Conservation (phyloP, 2,888 invertebrate genomes). For the Deilephila porcellus region DNA sequence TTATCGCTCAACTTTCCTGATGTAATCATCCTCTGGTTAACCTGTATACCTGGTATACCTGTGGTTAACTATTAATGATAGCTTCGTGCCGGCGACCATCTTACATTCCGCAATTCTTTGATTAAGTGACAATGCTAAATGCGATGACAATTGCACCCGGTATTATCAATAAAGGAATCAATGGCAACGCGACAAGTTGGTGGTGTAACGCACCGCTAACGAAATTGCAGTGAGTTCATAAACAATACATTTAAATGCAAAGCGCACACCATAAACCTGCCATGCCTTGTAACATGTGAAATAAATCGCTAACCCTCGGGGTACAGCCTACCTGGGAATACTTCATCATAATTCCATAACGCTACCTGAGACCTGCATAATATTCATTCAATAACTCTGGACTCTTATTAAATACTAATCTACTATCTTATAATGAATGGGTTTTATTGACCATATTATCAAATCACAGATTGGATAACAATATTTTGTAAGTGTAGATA, state of each 20-base stretch:
- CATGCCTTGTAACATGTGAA: slow-evolving; percentile 35
- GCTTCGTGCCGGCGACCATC: background rate
- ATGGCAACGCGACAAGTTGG: slow-evolving; percentile 62
- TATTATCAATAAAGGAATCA: slow-evolving; percentile 80
- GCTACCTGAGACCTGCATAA: background rate
- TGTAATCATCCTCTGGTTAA: slow-evolving; percentile 13
- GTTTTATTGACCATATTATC: background rate
- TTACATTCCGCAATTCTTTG: slow-evolving; percentile 52
- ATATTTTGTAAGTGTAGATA: slow-evolving; percentile 16
- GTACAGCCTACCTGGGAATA: background rate
- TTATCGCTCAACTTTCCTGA: slow-evolving; percentile 17
- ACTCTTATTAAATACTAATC: background rate
- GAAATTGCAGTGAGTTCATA: slow-evolving; percentile 65
- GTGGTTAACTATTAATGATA: slow-evolving; percentile 20
- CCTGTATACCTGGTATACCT: too few relatives aligned
- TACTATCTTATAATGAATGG: background rate
- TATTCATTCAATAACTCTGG: background rate
- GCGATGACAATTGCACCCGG: slow-evolving; percentile 66
- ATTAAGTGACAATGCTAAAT: slow-evolving; percentile 72
- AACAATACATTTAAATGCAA: slow-evolving; percentile 65
- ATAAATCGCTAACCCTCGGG: slow-evolving; percentile 3
- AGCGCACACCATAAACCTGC: slow-evolving; percentile 41
- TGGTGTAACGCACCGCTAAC: slow-evolving; percentile 63
- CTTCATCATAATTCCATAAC: slow-evolving; percentile 16
- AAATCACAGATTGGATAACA: slow-evolving; percentile 10